These are phyloP conservation scores for Lerema accius DNA, from an alignment of 1,140 invertebrate genomes.

Conservation along the genomic window DNA sequence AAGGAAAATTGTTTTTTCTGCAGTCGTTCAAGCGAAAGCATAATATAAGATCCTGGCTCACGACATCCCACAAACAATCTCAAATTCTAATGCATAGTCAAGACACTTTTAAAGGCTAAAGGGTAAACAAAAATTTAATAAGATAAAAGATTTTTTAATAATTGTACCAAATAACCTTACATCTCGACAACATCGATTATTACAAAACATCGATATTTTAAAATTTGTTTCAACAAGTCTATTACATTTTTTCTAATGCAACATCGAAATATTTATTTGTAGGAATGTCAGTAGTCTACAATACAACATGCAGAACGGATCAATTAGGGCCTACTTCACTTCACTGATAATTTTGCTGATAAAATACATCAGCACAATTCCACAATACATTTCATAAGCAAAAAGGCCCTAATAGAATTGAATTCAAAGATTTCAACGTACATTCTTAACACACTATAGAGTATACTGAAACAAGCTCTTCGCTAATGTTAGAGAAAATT, in stretches of 20 bases:
- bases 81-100: background rate
- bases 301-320: constrained; percentile 17
- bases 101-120: constrained; percentile 9
- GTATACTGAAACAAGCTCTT: constrained; percentile 20
- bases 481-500: constrained; percentile 16
- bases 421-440: background rate
- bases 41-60: background rate
- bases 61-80: constrained; percentile 11
- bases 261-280: constrained; percentile 20
- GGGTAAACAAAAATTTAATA: constrained; percentile 11
- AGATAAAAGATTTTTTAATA: constrained; percentile 16
- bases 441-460: constrained; percentile 15
- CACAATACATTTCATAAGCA: background rate
- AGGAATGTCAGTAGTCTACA: constrained; percentile 35
- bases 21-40: background rate
- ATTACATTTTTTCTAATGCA: constrained; percentile 30
- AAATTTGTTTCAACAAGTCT: constrained; percentile 32
- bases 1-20: background rate
- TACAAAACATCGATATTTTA: background rate
- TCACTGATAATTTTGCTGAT: background rate
- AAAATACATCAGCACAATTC: background rate
- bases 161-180: background rate
- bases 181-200: background rate
- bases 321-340: constrained; percentile 15
- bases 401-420: constrained; percentile 7